phyloP scores from a whole-genome alignment of 1,140 invertebrate species.

The Eurytemora carolleeae region DNA sequence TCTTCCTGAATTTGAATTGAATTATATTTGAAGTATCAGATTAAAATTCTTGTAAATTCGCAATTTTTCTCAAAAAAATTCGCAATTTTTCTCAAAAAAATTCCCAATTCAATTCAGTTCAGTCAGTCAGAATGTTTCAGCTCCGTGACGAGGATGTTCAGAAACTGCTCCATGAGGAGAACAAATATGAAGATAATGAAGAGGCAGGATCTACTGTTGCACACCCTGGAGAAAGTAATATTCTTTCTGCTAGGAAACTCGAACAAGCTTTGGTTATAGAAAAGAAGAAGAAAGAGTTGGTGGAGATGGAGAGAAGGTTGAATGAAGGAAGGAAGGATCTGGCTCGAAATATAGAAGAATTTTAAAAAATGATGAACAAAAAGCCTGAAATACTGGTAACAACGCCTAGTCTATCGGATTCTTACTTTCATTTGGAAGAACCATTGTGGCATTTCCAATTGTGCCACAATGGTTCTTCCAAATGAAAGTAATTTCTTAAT shows the following conservation, averaged over 20 bases:
- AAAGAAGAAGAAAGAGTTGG: background rate
- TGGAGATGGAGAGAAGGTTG: background rate
- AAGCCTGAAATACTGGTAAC: too few species aligned
- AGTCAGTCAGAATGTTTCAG: background rate
- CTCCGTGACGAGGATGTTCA: slow-evolving; percentile 20
- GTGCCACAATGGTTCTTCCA: slow-evolving; percentile 2
- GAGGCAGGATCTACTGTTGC: background rate
- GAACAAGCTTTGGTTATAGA: background rate
- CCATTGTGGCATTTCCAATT: slow-evolving; percentile 24
- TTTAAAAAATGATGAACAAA: too few species aligned
- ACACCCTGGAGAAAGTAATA: background rate
- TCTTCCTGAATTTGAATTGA: too few species aligned
- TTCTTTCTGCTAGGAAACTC: background rate
- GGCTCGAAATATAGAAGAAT: slow-evolving; percentile 13
- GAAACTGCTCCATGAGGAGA: too few species aligned
- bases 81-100: background rate
- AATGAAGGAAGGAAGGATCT: background rate
- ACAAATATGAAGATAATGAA: background rate
- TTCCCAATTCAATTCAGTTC: too few species aligned
- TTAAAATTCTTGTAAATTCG: background rate
- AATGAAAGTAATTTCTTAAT: background rate
- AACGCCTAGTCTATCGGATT: too few species aligned
- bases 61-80: background rate
- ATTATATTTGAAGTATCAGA: too few species aligned
- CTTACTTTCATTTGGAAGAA: too few species aligned